Conservation (phyloP, 2,888 invertebrate species). For the Taphrorychus bicolor region DNA sequence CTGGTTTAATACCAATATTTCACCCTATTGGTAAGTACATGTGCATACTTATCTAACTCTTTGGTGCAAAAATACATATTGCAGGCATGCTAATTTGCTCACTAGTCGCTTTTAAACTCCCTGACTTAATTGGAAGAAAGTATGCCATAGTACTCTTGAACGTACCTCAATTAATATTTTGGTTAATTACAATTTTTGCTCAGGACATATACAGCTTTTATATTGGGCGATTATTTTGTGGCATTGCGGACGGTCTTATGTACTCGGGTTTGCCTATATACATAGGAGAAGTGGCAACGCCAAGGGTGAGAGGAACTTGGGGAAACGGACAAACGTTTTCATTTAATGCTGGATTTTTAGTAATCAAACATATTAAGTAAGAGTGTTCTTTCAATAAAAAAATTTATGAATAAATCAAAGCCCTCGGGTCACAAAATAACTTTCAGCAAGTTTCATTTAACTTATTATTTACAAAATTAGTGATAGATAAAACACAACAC, state of each 20-base stretch:
- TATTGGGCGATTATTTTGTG: constrained; percentile 24
- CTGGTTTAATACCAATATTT: constrained; percentile 2
- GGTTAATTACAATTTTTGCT: constrained; percentile 38
- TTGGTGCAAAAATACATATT: not conserved
- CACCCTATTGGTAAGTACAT: not conserved
- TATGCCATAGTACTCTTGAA: constrained; percentile 47
- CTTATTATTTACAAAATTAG: no score
- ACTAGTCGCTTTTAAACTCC: constrained; percentile 46
- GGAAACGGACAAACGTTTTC: constrained; percentile 31
- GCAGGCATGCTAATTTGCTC: constrained; percentile 28
- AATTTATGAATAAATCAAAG: no score
- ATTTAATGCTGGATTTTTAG: constrained; percentile 29
- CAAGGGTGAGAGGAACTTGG: constrained; percentile 30
- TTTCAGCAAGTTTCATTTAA: no score
- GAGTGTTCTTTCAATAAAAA: no score
- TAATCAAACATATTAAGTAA: no score
- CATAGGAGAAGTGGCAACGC: constrained; percentile 30
- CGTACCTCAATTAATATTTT: constrained; percentile 48
- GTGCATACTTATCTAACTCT: not conserved
- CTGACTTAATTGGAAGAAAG: constrained; percentile 52
- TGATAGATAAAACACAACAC: no score
- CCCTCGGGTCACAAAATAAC: no score
- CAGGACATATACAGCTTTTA: constrained; percentile 26
- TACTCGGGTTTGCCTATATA: constrained; percentile 32
- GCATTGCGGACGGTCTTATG: constrained; percentile 32